These are phyloP conservation scores for Channa maculata DNA, from an alignment of 2,113 vertebrate species.

Conservation along the genomic window DNA sequence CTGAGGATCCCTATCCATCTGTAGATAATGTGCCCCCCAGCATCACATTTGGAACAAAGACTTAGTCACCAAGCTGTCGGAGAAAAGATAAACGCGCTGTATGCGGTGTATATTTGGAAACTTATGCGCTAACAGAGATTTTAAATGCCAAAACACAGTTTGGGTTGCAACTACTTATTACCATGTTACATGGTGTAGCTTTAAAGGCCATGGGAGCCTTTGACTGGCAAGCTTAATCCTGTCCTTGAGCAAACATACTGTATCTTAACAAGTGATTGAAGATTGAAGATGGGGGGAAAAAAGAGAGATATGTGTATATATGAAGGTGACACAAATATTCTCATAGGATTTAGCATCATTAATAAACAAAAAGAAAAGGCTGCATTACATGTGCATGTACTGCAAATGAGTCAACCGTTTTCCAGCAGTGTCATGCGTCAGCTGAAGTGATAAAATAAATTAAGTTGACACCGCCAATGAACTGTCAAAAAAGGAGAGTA, in stretches of 20 bases:
- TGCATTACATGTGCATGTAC: conserved; percentile 3
- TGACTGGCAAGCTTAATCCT: conserved; percentile 49
- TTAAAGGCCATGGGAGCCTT: not conserved
- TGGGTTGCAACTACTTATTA: conserved; percentile 9
- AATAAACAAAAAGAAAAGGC: conserved; percentile 20
- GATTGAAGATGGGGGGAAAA: not conserved
- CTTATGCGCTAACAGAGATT: conserved; percentile 40
- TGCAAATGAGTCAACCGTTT: conserved; percentile 26
- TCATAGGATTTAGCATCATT: conserved; percentile 24
- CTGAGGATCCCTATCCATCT: conserved; percentile 37
- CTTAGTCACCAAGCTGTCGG: conserved; percentile 55
- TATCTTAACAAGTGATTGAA: conserved; percentile 1
- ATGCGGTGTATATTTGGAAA: conserved; percentile 49
- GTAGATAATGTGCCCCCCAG: conserved; percentile 38
- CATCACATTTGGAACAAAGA: conserved; percentile 38
- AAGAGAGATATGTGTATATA: conserved; percentile 10
- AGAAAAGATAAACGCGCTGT: conserved; percentile 52
- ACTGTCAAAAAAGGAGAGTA: conserved; percentile 33
- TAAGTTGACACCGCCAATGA: conserved; percentile 22
- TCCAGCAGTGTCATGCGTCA: conserved; percentile 5
- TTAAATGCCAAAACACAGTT: conserved; percentile 19
- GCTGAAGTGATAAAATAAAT: conserved; percentile 51
- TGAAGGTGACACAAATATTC: no score
- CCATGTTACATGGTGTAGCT: conserved; percentile 11
- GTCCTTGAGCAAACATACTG: conserved; percentile 8